These are phyloP conservation scores for Capromys pilorides DNA, from an alignment of 2,797 vertebrate species.

Conservation along the genomic window DNA sequence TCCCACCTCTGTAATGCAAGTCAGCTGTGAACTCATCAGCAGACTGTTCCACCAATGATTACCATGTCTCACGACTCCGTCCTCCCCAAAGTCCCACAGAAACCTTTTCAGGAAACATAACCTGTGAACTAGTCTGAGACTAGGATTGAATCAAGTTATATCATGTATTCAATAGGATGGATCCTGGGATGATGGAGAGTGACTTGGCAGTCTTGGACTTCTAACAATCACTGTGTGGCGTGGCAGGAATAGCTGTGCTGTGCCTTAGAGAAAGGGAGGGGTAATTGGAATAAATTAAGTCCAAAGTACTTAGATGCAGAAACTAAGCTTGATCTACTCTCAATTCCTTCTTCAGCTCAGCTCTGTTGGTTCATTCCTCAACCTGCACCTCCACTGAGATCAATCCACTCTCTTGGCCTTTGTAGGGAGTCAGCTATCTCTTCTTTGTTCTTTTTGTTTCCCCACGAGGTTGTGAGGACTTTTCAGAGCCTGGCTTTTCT, in stretches of 20 bases:
- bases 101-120: not conserved
- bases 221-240: no score
- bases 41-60: not conserved
- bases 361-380: not conserved
- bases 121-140: not conserved
- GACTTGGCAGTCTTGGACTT: not conserved
- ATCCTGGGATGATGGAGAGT: not conserved
- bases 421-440: not conserved
- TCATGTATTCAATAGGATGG: not conserved
- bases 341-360: not conserved
- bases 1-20: not conserved
- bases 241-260: not conserved
- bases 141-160: not conserved
- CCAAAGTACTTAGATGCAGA: not conserved
- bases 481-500: not conserved
- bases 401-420: not conserved
- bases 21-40: not conserved
- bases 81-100: not conserved
- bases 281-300: not conserved
- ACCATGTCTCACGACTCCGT: not conserved
- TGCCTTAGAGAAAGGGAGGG: not conserved
- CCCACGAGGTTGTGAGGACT: not conserved
- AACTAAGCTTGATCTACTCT: not conserved
- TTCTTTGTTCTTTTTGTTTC: not conserved
- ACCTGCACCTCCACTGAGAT: fast-evolving